Percentiles rank a stretch among this genome's conserved stretches.
Evolutionary conservation across 2,888 invertebrate species (phyloP).

Genomic region (Torymus aiolomorphi): DNA sequence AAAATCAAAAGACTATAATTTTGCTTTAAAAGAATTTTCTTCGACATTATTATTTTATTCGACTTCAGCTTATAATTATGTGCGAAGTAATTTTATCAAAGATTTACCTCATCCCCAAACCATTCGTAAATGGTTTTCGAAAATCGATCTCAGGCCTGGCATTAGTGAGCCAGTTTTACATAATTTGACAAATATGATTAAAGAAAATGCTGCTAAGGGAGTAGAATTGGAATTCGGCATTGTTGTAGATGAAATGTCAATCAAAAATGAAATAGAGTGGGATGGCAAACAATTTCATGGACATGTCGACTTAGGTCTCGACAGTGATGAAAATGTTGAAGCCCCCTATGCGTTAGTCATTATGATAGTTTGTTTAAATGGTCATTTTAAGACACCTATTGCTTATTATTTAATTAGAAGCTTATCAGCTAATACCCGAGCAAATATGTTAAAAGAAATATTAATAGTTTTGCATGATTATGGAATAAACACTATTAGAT

Average conservation of each 20-base stretch:
- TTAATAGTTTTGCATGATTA: slow-evolving; percentile 58
- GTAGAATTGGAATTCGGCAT: background rate
- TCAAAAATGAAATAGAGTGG: slow-evolving; percentile 37
- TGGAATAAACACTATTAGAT: slow-evolving; percentile 57
- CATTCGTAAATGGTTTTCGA: background rate
- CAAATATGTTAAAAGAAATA: too few relatives aligned
- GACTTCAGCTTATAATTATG: too few relatives aligned
- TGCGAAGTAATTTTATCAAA: slow-evolving; percentile 8
- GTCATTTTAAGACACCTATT: slow-evolving; percentile 47
- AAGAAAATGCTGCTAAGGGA: background rate
- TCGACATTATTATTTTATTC: too few relatives aligned
- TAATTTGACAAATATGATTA: background rate
- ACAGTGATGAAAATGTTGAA: background rate
- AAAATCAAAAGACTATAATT: too few relatives aligned
- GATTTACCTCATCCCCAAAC: slow-evolving; percentile 15
- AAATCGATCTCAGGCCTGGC: slow-evolving; percentile 6
- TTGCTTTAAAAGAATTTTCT: too few relatives aligned
- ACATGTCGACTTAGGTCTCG: slow-evolving; percentile 57
- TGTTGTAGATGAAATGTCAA: slow-evolving; percentile 52
- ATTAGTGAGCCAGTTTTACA: background rate
- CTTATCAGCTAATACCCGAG: too few relatives aligned
- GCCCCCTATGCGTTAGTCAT: slow-evolving; percentile 47
- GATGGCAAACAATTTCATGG: slow-evolving; percentile 54
- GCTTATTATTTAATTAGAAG: slow-evolving; percentile 36
- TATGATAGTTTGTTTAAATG: slow-evolving; percentile 49